phyloP scores from a whole-genome alignment of 1,140 invertebrate genomes.

The Helicoverpa armigera region DNA sequence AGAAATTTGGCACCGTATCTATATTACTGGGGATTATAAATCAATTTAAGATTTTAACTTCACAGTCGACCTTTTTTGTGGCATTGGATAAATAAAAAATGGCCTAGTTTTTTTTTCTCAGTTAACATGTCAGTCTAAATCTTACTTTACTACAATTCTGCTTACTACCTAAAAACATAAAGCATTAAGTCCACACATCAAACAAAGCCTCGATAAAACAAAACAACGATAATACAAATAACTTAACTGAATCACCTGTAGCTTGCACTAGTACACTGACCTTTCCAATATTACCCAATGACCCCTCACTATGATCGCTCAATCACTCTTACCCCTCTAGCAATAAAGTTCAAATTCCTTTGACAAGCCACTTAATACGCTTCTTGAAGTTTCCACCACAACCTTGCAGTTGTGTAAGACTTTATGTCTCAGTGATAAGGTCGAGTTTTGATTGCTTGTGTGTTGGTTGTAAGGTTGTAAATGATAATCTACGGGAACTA shows the following conservation, averaged over 20 bases:
- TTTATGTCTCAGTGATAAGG: background rate
- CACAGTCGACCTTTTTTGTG: too few relatives aligned
- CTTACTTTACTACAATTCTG: background rate
- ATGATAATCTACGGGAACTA: conserved; percentile 34
- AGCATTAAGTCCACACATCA: background rate
- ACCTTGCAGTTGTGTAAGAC: background rate
- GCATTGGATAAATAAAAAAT: too few relatives aligned
- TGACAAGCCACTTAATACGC: conserved; percentile 1
- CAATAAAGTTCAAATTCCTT: conserved; percentile 12
- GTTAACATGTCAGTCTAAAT: too few relatives aligned
- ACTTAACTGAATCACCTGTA: conserved; percentile 27
- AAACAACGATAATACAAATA: conserved; percentile 5
- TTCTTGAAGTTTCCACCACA: conserved; percentile 20
- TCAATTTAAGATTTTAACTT: too few relatives aligned
- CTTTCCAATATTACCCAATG: conserved; percentile 64
- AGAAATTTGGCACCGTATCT: too few relatives aligned
- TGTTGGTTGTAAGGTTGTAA: background rate
- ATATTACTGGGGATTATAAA: too few relatives aligned
- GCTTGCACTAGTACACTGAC: conserved; percentile 53
- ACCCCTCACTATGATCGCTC: conserved; percentile 56
- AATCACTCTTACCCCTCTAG: background rate
- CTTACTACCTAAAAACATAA: too few relatives aligned
- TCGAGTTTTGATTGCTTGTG: background rate
- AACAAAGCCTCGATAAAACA: background rate
- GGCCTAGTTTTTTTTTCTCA: too few relatives aligned